A percentile compares a stretch with the other conserved stretches of the same genome.
Evolutionary conservation across 2,113 vertebrate genomes (phyloP).

Genomic region (Cygnus buccinator): DNA sequence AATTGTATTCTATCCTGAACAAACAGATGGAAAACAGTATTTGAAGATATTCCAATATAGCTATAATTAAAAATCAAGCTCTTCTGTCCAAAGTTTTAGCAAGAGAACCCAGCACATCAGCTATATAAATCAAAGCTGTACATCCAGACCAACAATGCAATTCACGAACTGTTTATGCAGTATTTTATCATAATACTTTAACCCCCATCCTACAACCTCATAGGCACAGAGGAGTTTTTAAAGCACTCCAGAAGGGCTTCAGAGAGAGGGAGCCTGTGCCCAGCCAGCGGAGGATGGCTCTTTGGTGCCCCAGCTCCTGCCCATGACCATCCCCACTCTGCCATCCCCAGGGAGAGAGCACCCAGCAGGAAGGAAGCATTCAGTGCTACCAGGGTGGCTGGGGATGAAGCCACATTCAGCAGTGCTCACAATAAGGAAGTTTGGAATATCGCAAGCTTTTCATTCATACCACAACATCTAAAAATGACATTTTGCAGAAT

Average conservation of each 20-base stretch:
- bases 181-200: not conserved
- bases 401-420: not conserved
- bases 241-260: not conserved
- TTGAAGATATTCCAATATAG: not conserved
- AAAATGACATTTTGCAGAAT: not conserved
- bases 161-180: not conserved
- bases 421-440: not conserved
- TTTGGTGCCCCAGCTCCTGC: not conserved
- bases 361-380: not conserved
- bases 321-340: not conserved
- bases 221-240: not conserved
- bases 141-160: not conserved
- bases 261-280: not conserved
- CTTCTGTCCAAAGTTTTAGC: not conserved
- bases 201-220: not conserved
- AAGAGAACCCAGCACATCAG: not conserved
- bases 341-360: not conserved
- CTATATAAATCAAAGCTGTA: not conserved
- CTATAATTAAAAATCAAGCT: not conserved
- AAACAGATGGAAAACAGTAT: constrained; percentile 6
- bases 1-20: not conserved
- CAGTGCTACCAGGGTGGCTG: not conserved
- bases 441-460: not conserved
- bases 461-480: not conserved
- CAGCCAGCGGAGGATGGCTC: not conserved